phyloP scores from a whole-genome alignment of 2,113 vertebrate genomes.

The Cinclus cinclus region DNA sequence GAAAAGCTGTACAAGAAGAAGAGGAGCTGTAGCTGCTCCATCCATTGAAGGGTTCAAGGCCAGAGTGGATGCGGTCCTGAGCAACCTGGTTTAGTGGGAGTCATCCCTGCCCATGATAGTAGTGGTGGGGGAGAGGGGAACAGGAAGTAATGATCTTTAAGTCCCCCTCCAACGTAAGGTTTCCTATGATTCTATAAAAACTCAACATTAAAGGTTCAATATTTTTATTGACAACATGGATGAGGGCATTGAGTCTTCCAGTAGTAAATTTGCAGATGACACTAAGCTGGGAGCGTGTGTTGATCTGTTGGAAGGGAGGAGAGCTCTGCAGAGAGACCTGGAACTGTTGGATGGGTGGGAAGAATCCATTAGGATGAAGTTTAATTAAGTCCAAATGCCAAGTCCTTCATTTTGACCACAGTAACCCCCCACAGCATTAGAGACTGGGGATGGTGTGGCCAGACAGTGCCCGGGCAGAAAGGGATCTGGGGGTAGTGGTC shows the following conservation, averaged over 20 bases:
- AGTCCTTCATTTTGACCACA: not conserved
- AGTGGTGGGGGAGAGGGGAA: not conserved
- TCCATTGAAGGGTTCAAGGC: not conserved
- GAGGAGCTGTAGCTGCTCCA: not conserved
- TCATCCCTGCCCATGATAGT: not conserved
- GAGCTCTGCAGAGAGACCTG: not conserved
- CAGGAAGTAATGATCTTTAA: not conserved
- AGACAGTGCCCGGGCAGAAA: no score
- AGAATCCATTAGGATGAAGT: not conserved
- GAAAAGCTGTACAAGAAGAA: not conserved
- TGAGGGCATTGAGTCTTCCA: not conserved
- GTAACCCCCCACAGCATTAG: no score
- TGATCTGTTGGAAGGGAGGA: rapidly evolving
- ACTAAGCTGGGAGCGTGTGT: rapidly evolving
- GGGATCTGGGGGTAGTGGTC: no score
- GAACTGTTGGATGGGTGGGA: not conserved
- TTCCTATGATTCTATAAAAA: not conserved
- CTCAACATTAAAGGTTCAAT: not conserved
- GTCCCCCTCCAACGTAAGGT: not conserved
- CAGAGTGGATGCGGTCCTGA: not conserved
- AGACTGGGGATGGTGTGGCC: no score
- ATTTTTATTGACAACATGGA: not conserved
- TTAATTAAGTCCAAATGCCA: rapidly evolving
- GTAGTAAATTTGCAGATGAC: not conserved
- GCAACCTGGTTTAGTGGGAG: not conserved